Evolutionary conservation across 1,140 invertebrate species (phyloP), one percentile per base, ranked within the genome.

Genomic region (Aphidius gifuensis): DNA sequence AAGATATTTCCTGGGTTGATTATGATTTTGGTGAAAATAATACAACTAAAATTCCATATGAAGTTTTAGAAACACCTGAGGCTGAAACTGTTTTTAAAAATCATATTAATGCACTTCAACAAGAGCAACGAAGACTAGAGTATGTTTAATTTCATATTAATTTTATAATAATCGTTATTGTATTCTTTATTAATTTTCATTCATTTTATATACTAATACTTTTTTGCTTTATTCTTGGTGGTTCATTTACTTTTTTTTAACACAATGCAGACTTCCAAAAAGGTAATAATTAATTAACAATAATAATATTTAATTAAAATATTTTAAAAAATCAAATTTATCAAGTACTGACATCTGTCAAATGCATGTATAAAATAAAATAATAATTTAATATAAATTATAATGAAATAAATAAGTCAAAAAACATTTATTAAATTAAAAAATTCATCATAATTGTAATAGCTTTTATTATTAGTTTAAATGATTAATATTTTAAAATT

Each of bases 11-110:
- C 1, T 94, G 92, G 92, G 88, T 90, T 38, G 90, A 92, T 73
- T 86, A 86, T 70, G 88, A 89, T 71, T 84, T 90, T 58, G 84
- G 89, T 58, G 84, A 86, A 67, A 84, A 81, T 65, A 85, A 87
- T 70, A 87, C 88, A 66, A 82, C 83, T 45, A 84, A 92, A 71
- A 94, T 97, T 74, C 96, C 96, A 4, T 94, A 92, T 73, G 93
- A 96, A 75, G 89, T 97, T 55, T 81, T 97, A 9, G 91, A 94
- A 69, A 93, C 92, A 5, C 87, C 88, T 50, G 94, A 97, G 75
- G 94, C 94, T 9, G 93, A 96, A 78, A 90, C 88, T 1, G 91
- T 94, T 7, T 98, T 94, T 78, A 91, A 91, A 74, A 95, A 93
- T 72, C 94, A 94, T 79, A 85, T 96, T 38, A 93, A 94, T 75